These are phyloP conservation scores for Brachyistius frenatus DNA, from an alignment of 2,113 vertebrate species.

Conservation along the genomic window DNA sequence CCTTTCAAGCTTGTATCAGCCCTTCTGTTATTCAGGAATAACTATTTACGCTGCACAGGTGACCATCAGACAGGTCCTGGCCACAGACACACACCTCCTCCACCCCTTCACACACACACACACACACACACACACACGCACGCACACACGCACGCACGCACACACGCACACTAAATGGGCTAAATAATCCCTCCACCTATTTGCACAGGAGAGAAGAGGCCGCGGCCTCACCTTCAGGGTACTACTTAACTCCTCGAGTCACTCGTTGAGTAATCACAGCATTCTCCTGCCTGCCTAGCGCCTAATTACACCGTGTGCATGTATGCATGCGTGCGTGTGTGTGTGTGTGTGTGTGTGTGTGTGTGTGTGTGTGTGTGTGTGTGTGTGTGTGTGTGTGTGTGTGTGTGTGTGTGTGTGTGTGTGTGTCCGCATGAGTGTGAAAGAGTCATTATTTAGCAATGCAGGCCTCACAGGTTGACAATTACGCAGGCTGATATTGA, in stretches of 20 bases:
- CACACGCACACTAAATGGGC: slow-evolving; percentile 57
- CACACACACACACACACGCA: slow-evolving; percentile 57
- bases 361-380: slow-evolving; percentile 37
- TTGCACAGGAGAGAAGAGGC: slow-evolving; percentile 78
- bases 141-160: slow-evolving; percentile 44
- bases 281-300: slow-evolving; percentile 74
- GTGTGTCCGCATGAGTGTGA: slow-evolving; percentile 24
- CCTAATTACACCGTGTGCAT: slow-evolving; percentile 73
- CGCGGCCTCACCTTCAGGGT: slow-evolving; percentile 78
- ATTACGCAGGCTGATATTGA: slow-evolving; percentile 46
- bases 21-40: slow-evolving; percentile 73
- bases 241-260: slow-evolving; percentile 78
- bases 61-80: slow-evolving; percentile 73
- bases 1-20: slow-evolving; percentile 38
- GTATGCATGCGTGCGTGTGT: slow-evolving; percentile 42
- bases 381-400: slow-evolving; percentile 34
- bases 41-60: slow-evolving; percentile 75
- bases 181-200: slow-evolving; percentile 81
- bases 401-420: slow-evolving; percentile 22
- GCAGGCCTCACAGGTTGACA: slow-evolving; percentile 75
- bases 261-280: slow-evolving; percentile 81
- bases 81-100: slow-evolving; percentile 63
- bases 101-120: slow-evolving; percentile 19
- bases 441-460: slow-evolving; percentile 72
- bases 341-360: slow-evolving; percentile 21